Conservation (phyloP, 2,797 vertebrate genomes). For the Pangasius sanitwongsei region DNA sequence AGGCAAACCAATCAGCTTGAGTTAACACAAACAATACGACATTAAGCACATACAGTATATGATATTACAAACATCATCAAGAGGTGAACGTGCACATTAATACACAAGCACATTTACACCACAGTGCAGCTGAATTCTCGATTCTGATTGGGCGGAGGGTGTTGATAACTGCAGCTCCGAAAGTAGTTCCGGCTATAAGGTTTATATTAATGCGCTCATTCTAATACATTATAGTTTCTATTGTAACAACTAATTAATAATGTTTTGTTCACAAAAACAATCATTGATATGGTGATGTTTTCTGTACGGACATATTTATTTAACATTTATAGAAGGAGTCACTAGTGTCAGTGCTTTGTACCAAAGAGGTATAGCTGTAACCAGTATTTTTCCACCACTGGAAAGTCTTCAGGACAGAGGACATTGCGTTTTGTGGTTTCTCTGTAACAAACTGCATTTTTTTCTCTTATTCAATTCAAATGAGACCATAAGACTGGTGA, state of each 20-base stretch:
- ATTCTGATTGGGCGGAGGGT: not conserved
- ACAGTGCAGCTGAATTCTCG: not conserved
- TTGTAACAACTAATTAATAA: not conserved
- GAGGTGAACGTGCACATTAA: not conserved
- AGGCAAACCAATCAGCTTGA: constrained; percentile 29
- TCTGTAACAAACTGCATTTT: not conserved
- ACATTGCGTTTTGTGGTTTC: not conserved
- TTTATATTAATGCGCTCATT: not conserved
- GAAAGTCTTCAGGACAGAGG: not conserved
- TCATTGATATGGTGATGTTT: not conserved
- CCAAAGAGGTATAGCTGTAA: not conserved
- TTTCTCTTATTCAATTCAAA: not conserved
- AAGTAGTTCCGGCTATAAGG: not conserved
- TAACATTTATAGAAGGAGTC: not conserved
- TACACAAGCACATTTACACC: constrained; percentile 5
- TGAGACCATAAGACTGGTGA: not conserved
- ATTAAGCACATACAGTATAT: constrained; percentile 4
- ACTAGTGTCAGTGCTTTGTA: not conserved
- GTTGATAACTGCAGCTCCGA: not conserved
- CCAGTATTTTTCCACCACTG: not conserved
- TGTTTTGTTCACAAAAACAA: not conserved
- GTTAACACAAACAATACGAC: constrained; percentile 9
- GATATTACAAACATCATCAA: not conserved
- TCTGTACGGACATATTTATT: not conserved
- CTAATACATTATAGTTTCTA: not conserved